A percentile compares a stretch with the other conserved stretches of the same genome.
Conservation (phyloP, 2,113 vertebrate species). For the Zapornia atra region DNA sequence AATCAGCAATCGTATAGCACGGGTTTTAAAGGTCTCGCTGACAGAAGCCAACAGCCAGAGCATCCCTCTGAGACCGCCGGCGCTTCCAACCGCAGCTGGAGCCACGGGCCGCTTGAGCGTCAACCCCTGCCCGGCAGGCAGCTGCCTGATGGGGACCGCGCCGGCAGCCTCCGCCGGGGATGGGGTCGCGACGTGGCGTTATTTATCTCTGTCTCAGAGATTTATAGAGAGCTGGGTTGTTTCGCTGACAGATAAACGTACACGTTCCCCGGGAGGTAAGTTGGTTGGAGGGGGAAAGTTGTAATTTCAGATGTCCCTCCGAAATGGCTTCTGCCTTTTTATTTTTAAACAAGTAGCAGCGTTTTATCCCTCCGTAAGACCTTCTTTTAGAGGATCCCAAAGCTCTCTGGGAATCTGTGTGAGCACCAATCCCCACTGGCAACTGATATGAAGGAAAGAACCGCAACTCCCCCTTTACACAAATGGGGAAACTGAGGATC, state of each 20-base stretch:
- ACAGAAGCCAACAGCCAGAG: slow-evolving; percentile 38
- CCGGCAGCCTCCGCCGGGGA: not conserved
- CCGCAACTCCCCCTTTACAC: not conserved
- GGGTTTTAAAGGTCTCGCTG: slow-evolving; percentile 39
- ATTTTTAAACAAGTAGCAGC: not conserved
- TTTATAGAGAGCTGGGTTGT: not conserved
- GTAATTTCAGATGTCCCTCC: not conserved
- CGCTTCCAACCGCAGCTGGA: not conserved
- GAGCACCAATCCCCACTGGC: not conserved
- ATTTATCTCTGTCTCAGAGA: not conserved
- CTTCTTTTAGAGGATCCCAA: not conserved
- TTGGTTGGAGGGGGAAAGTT: not conserved
- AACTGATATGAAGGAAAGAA: not conserved
- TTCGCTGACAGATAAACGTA: not conserved
- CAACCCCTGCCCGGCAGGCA: not conserved
- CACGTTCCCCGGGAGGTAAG: accelerated
- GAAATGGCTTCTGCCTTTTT: not conserved
- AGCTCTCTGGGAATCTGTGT: not conserved
- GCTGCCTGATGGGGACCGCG: not conserved
- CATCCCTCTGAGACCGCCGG: slow-evolving; percentile 7
- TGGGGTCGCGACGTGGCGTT: accelerated
- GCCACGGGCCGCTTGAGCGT: not conserved
- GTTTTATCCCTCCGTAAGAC: not conserved
- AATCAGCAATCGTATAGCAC: not conserved
- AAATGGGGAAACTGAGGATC: not conserved